Percentiles rank a stretch among this genome's conserved stretches.
Evolutionary conservation across 1,140 invertebrate species (phyloP).

Genomic region (Chrysomallon squamiferum): DNA sequence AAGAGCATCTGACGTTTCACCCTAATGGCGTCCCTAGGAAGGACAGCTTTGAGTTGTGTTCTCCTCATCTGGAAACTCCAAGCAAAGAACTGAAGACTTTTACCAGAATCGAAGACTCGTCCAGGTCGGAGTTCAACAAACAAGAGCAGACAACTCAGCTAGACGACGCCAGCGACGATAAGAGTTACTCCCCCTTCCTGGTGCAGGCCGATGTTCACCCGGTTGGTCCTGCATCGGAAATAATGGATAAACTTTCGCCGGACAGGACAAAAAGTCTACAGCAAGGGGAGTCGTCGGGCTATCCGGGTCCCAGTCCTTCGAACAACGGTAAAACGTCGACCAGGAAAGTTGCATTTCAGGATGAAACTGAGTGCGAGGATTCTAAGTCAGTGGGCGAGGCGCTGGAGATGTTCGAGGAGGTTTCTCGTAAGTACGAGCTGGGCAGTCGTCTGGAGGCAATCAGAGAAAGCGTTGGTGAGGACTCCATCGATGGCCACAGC

Average conservation of each 20-base stretch:
- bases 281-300: not conserved
- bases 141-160: too few relatives aligned
- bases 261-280: not conserved
- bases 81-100: too few relatives aligned
- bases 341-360: not conserved
- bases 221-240: not conserved
- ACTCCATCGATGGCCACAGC: conserved; percentile 29
- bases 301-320: not conserved
- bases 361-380: not conserved
- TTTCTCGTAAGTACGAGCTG: not conserved
- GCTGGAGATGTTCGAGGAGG: conserved; percentile 3
- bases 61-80: too few relatives aligned
- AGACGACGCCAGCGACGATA: not conserved
- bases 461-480: conserved; percentile 16
- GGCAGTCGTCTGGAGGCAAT: not conserved
- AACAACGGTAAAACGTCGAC: not conserved
- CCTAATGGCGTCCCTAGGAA: too few relatives aligned
- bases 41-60: too few relatives aligned
- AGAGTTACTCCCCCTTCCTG: conserved; percentile 1
- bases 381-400: not conserved
- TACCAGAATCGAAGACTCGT: too few relatives aligned
- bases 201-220: conserved; percentile 7
- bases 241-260: not conserved
- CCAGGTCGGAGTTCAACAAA: too few relatives aligned
- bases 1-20: too few relatives aligned